phyloP scores from a whole-genome alignment of 2,888 invertebrate genomes.

The Drosophila melanosoma region DNA sequence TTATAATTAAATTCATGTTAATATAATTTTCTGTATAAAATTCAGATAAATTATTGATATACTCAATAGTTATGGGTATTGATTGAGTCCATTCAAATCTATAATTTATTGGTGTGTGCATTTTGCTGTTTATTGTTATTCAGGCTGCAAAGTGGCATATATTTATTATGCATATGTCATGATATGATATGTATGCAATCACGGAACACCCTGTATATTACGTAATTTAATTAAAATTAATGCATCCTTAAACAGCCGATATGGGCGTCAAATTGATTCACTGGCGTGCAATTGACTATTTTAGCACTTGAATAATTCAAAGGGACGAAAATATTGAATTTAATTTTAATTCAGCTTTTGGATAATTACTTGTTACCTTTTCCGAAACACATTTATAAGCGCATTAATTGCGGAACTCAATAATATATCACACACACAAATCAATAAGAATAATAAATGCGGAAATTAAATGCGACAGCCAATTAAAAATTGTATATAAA shows the following conservation, averaged over 20 bases:
- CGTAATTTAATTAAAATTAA: conserved; percentile 66
- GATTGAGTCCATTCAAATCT: neutral
- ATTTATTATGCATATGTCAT: neutral
- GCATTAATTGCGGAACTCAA: conserved; percentile 36
- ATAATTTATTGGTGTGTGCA: conserved; percentile 6
- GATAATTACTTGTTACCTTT: conserved; percentile 51
- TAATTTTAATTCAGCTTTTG: conserved; percentile 48
- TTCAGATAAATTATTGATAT: neutral
- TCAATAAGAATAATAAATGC: conserved; percentile 34
- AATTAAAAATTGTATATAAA: conserved; percentile 57
- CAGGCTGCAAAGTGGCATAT: conserved; percentile 13
- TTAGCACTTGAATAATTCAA: conserved; percentile 5
- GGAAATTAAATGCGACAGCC: conserved; percentile 58
- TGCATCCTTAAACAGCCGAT: conserved; percentile 45
- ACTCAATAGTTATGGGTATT: neutral
- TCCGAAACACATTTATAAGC: conserved; percentile 53
- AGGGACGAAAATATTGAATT: conserved; percentile 43
- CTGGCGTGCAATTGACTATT: conserved; percentile 9
- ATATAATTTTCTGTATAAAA: neutral
- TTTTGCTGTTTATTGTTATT: neutral
- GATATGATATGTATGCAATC: conserved; percentile 17
- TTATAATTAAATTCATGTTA: neutral
- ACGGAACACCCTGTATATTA: conserved; percentile 24
- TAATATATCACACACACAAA: conserved; percentile 10
- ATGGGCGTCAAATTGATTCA: conserved; percentile 50